Evolutionary conservation across 1,140 invertebrate species (phyloP).

Genomic region (Drosophila pandora): DNA sequence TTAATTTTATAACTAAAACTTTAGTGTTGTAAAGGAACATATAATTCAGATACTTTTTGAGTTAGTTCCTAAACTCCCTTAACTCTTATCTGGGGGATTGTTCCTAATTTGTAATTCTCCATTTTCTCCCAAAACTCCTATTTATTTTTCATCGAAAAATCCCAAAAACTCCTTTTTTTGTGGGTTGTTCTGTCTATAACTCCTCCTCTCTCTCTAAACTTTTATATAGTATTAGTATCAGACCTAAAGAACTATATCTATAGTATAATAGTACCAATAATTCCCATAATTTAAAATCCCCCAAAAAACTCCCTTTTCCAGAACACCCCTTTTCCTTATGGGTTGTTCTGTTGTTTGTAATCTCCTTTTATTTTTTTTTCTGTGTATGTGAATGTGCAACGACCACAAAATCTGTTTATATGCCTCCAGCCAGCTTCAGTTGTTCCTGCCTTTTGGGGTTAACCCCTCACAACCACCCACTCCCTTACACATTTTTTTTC

Average conservation of each 20-base stretch:
- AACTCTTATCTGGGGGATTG: too few species aligned
- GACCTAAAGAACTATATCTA: too few species aligned
- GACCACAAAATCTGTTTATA: slow-evolving; percentile 75
- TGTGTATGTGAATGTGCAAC: slow-evolving; percentile 48
- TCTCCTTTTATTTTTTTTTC: slow-evolving; percentile 10
- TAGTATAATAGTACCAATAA: too few species aligned
- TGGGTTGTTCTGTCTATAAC: background rate
- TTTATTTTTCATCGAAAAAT: too few species aligned
- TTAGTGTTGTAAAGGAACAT: too few species aligned
- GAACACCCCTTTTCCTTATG: slow-evolving; percentile 7
- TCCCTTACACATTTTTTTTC: background rate
- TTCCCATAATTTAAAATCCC: too few species aligned
- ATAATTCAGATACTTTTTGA: too few species aligned
- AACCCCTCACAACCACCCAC: background rate
- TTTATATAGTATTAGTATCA: too few species aligned
- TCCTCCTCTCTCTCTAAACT: too few species aligned
- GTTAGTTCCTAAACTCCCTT: too few species aligned
- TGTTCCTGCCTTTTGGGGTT: background rate
- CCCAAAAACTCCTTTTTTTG: background rate
- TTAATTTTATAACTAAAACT: too few species aligned
- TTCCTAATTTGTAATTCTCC: background rate
- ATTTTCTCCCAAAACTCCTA: slow-evolving; percentile 2
- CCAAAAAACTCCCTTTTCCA: too few species aligned
- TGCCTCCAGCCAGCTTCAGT: slow-evolving; percentile 35
- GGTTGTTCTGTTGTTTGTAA: slow-evolving; percentile 5